Conservation (phyloP, 2,888 invertebrate species). For the Heteromyza rotundicornis region DNA sequence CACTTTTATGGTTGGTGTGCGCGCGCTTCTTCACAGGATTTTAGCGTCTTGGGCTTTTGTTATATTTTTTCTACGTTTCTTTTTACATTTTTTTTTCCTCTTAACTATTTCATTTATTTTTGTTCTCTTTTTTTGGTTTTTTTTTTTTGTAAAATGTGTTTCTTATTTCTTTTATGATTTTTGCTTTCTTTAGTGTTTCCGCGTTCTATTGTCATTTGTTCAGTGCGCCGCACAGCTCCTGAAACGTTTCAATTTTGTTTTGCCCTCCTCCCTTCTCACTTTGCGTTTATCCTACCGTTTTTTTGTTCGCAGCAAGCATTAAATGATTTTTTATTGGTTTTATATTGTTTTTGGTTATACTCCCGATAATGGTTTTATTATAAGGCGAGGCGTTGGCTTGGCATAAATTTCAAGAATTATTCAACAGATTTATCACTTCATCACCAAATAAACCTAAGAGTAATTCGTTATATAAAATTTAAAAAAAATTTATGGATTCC, state of each 20-base stretch:
- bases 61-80: not conserved
- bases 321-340: conserved; percentile 26
- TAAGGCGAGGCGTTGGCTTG: conserved; percentile 17
- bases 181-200: conserved; percentile 2
- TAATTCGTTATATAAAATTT: no score
- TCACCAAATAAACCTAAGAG: no score
- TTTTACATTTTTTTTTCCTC: conserved; percentile 11
- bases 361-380: conserved; percentile 25
- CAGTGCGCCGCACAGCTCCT: not conserved
- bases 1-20: not conserved
- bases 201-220: not conserved
- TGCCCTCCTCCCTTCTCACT: not conserved
- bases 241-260: conserved; percentile 1
- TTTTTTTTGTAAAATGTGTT: conserved; percentile 4
- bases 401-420: conserved; percentile 13
- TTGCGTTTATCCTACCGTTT: conserved; percentile 1
- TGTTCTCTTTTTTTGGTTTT: not conserved
- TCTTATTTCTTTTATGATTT: conserved; percentile 5
- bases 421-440: no score
- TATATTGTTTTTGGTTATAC: conserved; percentile 22
- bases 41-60: not conserved
- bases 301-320: conserved; percentile 21
- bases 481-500: no score
- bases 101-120: conserved; percentile 12
- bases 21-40: not conserved